Evolutionary conservation across 2,797 vertebrate genomes (phyloP).

Genomic region (Sebastiscus albofasciatus): DNA sequence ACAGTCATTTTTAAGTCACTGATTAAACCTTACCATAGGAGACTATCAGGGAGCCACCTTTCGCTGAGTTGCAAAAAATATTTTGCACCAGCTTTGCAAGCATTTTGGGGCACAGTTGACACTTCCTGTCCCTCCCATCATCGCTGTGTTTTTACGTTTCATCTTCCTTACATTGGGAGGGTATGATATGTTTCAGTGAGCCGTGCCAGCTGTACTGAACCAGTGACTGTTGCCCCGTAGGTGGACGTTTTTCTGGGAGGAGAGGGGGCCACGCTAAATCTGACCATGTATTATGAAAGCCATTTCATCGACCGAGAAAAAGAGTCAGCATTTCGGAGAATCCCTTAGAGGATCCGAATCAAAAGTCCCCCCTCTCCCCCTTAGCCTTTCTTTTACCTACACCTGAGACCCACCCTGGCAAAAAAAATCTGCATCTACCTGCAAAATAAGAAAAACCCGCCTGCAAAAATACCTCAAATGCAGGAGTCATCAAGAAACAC

Average conservation of each 20-base stretch:
- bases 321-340: conserved; percentile 79
- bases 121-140: conserved; percentile 49
- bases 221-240: neutral
- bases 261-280: conserved; percentile 43
- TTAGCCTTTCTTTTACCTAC: conserved; percentile 66
- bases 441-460: conserved; percentile 79
- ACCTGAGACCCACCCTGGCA: conserved; percentile 79
- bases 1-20: conserved; percentile 58
- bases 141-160: conserved; percentile 36
- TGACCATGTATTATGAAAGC: conserved; percentile 64
- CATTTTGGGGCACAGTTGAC: conserved; percentile 54
- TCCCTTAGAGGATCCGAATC: conserved; percentile 72
- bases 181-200: conserved; percentile 40
- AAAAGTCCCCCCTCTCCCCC: conserved; percentile 47
- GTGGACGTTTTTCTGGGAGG: conserved; percentile 24
- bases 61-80: conserved; percentile 71
- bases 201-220: conserved; percentile 30
- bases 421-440: conserved; percentile 80
- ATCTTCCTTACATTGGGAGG: conserved; percentile 28
- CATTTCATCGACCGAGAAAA: conserved; percentile 51
- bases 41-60: conserved; percentile 56
- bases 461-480: conserved; percentile 76
- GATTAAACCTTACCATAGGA: conserved; percentile 55
- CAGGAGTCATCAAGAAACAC: conserved; percentile 82
- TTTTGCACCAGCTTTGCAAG: conserved; percentile 52